phyloP scores from a whole-genome alignment of 2,888 invertebrate genomes.

The Archaeoteleia sp. region DNA sequence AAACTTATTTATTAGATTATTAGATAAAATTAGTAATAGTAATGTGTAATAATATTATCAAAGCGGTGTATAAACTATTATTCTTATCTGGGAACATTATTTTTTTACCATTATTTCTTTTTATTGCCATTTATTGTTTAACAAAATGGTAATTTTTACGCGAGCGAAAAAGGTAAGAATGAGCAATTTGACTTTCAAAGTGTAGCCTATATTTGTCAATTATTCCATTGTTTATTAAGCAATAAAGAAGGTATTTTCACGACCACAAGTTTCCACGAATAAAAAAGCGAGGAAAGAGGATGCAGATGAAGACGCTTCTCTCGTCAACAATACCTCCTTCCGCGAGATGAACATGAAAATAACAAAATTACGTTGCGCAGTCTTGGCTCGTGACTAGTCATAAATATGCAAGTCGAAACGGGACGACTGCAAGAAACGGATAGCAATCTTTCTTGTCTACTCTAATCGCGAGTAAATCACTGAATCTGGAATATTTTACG shows the following conservation, averaged over 20 bases:
- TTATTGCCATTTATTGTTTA: too few species aligned
- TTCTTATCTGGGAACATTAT: neutral
- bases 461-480: constrained; percentile 37
- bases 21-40: too few species aligned
- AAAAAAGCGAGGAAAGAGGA: neutral
- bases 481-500: constrained; percentile 40
- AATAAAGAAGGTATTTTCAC: constrained; percentile 9
- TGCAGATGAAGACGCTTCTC: constrained; percentile 2
- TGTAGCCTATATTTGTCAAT: constrained; percentile 7
- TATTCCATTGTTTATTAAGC: constrained; percentile 11
- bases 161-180: neutral
- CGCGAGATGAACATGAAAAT: constrained; percentile 20
- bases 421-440: neutral
- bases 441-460: constrained; percentile 28
- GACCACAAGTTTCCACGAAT: constrained; percentile 5
- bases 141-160: neutral
- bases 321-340: constrained; percentile 11
- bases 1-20: too few species aligned
- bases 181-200: constrained; percentile 4
- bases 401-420: constrained; percentile 30
- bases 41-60: too few species aligned
- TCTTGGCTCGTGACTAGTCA: constrained; percentile 29
- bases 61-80: neutral
- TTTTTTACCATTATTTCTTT: too few species aligned
- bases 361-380: constrained; percentile 17